Conservation (phyloP, 2,113 vertebrate genomes). For the Psettodes erumei region DNA sequence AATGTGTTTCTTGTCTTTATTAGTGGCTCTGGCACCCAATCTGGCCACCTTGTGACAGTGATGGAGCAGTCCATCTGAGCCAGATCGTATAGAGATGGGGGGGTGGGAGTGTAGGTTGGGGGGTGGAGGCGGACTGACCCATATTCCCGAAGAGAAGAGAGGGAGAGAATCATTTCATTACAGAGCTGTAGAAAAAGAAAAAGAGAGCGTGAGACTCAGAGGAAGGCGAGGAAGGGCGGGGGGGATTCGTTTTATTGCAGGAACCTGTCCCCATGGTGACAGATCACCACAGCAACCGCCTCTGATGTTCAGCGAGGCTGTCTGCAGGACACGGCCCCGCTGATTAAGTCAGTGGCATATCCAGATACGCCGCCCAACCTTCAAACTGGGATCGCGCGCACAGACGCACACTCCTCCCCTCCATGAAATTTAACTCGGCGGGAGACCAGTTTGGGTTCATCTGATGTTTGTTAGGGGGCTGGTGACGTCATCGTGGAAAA, state of each 20-base stretch:
- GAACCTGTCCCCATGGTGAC: slow-evolving; percentile 64
- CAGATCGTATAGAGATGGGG: slow-evolving; percentile 10
- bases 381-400: slow-evolving; percentile 10
- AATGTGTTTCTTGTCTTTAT: slow-evolving; percentile 74
- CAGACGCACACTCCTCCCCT: not conserved
- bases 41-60: slow-evolving; percentile 68
- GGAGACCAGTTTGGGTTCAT: too few relatives aligned
- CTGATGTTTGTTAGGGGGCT: too few relatives aligned
- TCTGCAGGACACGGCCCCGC: slow-evolving; percentile 36
- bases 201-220: slow-evolving; percentile 18
- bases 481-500: too few relatives aligned
- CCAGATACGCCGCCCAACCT: slow-evolving; percentile 17
- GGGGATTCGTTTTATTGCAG: slow-evolving; percentile 40
- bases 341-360: slow-evolving; percentile 62
- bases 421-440: slow-evolving; percentile 3
- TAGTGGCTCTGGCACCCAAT: slow-evolving; percentile 70
- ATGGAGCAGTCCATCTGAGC: slow-evolving; percentile 72
- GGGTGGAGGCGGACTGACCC: slow-evolving; percentile 53
- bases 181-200: slow-evolving; percentile 43
- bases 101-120: slow-evolving; percentile 1
- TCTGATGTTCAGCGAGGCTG: slow-evolving; percentile 60
- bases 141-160: slow-evolving; percentile 56
- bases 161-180: slow-evolving; percentile 66
- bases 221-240: slow-evolving; percentile 1
- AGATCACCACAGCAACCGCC: slow-evolving; percentile 63